These are phyloP conservation scores for Phyto melanocephala DNA, from an alignment of 2,888 invertebrate genomes.

Conservation along the genomic window DNA sequence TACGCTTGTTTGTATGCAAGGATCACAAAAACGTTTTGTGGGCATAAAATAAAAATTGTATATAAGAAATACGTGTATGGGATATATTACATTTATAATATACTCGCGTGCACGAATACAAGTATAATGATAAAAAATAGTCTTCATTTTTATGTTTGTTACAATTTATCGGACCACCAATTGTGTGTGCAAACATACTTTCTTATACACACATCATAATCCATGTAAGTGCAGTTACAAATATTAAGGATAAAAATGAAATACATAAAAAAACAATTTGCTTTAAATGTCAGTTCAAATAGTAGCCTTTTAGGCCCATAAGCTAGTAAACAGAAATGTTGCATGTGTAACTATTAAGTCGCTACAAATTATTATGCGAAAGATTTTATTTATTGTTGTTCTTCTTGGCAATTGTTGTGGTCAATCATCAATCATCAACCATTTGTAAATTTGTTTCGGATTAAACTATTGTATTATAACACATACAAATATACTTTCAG, in stretches of 20 bases:
- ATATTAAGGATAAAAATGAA: conserved; percentile 40
- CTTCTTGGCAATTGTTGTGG: not conserved
- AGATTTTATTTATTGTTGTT: conserved; percentile 71
- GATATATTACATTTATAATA: not conserved
- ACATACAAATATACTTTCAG: too few relatives aligned
- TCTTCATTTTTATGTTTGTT: not conserved
- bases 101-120: not conserved
- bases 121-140: not conserved
- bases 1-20: too few relatives aligned
- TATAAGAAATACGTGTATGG: not conserved
- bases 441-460: not conserved
- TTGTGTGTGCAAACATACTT: conserved; percentile 61
- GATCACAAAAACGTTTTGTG: conserved; percentile 6
- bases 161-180: conserved; percentile 64
- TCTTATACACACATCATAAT: not conserved
- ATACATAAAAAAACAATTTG: conserved; percentile 26
- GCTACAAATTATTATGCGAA: conserved; percentile 75
- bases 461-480: too few relatives aligned
- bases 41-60: not conserved
- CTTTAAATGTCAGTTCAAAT: conserved; percentile 47
- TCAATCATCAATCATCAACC: not conserved
- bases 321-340: not conserved
- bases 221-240: not conserved
- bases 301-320: not conserved
- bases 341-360: conserved; percentile 65